Percentiles rank a stretch among this genome's conserved stretches.
phyloP scores from a whole-genome alignment of 1,140 invertebrate genomes.

The Subanguina moxae region DNA sequence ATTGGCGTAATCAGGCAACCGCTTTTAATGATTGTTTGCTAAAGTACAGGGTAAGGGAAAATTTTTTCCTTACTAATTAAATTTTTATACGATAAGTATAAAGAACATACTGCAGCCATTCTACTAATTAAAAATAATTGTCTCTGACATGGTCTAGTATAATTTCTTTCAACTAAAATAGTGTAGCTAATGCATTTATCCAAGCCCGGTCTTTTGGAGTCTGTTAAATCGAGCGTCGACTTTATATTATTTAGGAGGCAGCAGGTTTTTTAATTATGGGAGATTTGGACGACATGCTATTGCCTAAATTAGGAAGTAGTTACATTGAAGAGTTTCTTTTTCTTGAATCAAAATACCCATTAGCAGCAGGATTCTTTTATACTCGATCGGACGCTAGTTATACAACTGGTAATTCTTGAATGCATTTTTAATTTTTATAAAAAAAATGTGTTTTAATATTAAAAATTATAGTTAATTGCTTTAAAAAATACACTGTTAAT shows the following conservation, averaged over 20 bases:
- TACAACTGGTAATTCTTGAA: constrained; percentile 14
- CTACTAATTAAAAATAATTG: background rate
- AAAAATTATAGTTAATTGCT: too few relatives aligned
- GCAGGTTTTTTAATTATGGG: constrained; percentile 45
- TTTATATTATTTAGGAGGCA: constrained; percentile 19
- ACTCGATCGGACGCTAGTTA: background rate
- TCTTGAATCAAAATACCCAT: background rate
- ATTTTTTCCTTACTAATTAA: too few relatives aligned
- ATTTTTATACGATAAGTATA: too few relatives aligned
- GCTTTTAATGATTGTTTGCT: constrained; percentile 53
- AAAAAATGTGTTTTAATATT: too few relatives aligned
- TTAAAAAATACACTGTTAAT: too few relatives aligned
- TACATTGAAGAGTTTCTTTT: constrained; percentile 36
- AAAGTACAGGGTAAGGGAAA: constrained; percentile 38
- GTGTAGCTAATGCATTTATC: too few relatives aligned
- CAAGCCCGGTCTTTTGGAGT: too few relatives aligned
- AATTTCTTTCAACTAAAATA: too few relatives aligned
- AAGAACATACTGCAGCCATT: too few relatives aligned
- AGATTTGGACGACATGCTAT: constrained; percentile 46
- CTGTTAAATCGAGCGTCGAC: too few relatives aligned
- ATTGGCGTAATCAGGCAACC: constrained; percentile 50
- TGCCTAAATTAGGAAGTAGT: constrained; percentile 33
- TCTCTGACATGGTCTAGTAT: background rate
- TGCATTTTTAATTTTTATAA: too few relatives aligned
- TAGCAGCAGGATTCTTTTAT: background rate